Evolutionary conservation across 2,113 vertebrate genomes (phyloP), one percentile per base, ranked within the genome.

Genomic region (Bothrops jararaca): DNA sequence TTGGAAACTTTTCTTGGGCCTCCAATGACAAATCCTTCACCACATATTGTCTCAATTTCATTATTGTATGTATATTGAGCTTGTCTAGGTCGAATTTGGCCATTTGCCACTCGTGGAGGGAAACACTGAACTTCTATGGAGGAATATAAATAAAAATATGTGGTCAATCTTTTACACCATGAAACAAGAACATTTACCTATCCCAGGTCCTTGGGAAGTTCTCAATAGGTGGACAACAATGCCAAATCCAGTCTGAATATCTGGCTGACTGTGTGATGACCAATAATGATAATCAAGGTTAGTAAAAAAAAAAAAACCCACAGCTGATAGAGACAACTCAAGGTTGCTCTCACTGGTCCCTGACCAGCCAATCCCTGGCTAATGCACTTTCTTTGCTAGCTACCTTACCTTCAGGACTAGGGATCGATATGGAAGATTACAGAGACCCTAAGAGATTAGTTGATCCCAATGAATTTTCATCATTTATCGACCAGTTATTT

Each of bases 31-130:
- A 93, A 97, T 1, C 95, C 96, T 5, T 0, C 0, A 18, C 92
- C 60, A 95, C 98, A 98, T 0, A 4, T 0, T 7, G 96, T 39
- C 12, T 0, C 89, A 89, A 98, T 96, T 88, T 0, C 4, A 1
- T 93, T 24, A 53, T 86, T 92, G 91, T 0, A 0, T 45, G 0
- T 10, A 64, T 97, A 96, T 42, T 0, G 94, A 9, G 9, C 6
- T 88, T 24, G 26, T 3, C 74, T 6, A 95, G 96, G 97, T 1
- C 0, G 0, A 29, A 96, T 95, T 2, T 0, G 1, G 29, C 97
- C 97, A 88, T 95, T 94, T 23, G 10, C 8, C 94, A 98, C 2
- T 91, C 6, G 23, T 93, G 97, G 98, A 95, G 60, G 29, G n/a
- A 1, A 7, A 20, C 98, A 98, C 15, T 0, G 0, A 57, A 74